phyloP scores from a whole-genome alignment of 35 echinoderm and acorn worm species.

The Amphiura filiformis region DNA sequence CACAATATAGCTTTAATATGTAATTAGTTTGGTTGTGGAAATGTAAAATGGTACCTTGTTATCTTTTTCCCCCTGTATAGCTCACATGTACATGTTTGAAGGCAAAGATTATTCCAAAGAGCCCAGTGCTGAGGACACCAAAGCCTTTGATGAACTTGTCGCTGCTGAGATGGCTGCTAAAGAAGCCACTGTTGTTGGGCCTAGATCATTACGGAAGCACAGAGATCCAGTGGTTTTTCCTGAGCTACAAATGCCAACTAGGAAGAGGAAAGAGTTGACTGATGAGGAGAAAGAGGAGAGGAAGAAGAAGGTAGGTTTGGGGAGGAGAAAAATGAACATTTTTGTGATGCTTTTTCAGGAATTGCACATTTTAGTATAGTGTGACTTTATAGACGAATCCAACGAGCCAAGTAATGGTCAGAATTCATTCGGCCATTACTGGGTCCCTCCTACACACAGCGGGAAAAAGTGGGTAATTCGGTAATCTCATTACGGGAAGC shows the following conservation, averaged over 20 bases:
- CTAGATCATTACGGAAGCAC: slow-evolving; percentile 50
- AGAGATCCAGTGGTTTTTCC: slow-evolving; percentile 22
- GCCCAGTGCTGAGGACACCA: slow-evolving; percentile 54
- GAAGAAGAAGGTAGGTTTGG: slow-evolving; percentile 64
- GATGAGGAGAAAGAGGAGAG: slow-evolving; percentile 86
- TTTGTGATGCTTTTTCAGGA: not conserved
- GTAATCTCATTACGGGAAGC: not conserved
- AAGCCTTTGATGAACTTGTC: slow-evolving; percentile 82
- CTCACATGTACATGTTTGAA: slow-evolving; percentile 99
- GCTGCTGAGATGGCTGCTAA: slow-evolving; percentile 25
- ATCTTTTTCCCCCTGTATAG: slow-evolving; percentile 17
- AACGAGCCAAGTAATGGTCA: no score
- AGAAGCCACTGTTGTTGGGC: slow-evolving; percentile 28
- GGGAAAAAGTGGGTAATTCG: no score
- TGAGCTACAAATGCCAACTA: slow-evolving; percentile 32
- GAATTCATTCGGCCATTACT: no score
- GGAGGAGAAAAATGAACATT: no score
- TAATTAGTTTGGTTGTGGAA: no score
- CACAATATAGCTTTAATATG: no score
- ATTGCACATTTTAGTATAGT: no score
- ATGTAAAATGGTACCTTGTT: not conserved
- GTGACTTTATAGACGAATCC: no score
- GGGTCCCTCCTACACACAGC: no score
- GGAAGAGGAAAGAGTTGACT: slow-evolving; percentile 75
- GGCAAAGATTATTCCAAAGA: slow-evolving; percentile 98